Percentiles rank a stretch among this genome's conserved stretches.
Conservation (phyloP, 2,888 invertebrate species). For the Psylliodes chrysocephalus region DNA sequence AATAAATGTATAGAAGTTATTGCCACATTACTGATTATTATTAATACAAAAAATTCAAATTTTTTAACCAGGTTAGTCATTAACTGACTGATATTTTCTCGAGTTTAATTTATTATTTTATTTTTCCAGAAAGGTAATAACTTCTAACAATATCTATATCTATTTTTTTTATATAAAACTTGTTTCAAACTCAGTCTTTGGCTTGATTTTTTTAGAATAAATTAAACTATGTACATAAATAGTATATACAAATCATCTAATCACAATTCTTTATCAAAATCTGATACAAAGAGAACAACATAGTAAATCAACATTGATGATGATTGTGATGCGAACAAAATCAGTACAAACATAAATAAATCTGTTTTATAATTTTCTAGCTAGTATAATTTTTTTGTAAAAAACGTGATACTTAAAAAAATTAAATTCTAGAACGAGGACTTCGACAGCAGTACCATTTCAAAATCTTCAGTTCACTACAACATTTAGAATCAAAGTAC, state of each 20-base stretch:
- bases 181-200: slow-evolving; percentile 58
- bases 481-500: no score
- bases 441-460: no score
- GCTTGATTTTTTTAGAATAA: slow-evolving; percentile 55
- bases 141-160: slow-evolving; percentile 44
- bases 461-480: no score
- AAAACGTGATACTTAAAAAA: no score
- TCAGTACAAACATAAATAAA: background rate
- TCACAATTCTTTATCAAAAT: slow-evolving; percentile 18
- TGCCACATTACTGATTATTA: no score
- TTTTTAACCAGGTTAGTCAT: no score
- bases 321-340: background rate
- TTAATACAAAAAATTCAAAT: no score
- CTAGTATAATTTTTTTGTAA: no score
- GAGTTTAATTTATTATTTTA: no score
- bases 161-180: slow-evolving; percentile 40
- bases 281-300: slow-evolving; percentile 25
- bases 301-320: slow-evolving; percentile 5
- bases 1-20: slow-evolving; percentile 10
- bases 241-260: slow-evolving; percentile 41
- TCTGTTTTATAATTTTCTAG: background rate
- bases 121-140: slow-evolving; percentile 44
- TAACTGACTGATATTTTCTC: no score
- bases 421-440: no score
- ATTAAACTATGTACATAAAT: slow-evolving; percentile 54